Evolutionary conservation across 2,888 invertebrate species (phyloP).

Genomic region (Hesperia comma): DNA sequence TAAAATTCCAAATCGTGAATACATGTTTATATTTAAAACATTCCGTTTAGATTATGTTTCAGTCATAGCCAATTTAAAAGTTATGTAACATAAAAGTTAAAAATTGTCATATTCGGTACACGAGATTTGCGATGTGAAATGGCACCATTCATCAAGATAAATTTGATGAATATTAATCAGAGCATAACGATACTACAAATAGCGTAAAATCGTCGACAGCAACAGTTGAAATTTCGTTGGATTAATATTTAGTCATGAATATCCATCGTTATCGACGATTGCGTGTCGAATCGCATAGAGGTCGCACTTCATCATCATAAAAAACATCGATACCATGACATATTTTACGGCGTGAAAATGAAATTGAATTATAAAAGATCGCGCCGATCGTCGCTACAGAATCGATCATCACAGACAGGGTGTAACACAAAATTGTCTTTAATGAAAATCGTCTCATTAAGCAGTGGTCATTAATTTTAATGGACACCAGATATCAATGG

Average conservation of each 20-base stretch:
- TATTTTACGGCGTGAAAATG: constrained; percentile 14
- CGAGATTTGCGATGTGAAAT: too few relatives aligned
- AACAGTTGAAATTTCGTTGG: background rate
- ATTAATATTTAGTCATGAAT: background rate
- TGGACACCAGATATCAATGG: background rate
- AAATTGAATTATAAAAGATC: constrained; percentile 4
- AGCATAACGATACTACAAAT: too few relatives aligned
- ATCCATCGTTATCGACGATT: background rate
- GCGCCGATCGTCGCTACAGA: background rate
- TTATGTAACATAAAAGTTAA: too few relatives aligned
- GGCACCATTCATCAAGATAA: too few relatives aligned
- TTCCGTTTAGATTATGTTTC: too few relatives aligned
- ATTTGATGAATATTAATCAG: too few relatives aligned
- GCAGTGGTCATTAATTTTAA: constrained; percentile 1
- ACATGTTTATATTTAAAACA: too few relatives aligned
- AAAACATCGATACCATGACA: background rate
- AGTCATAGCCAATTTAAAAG: too few relatives aligned
- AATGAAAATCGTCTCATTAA: background rate
- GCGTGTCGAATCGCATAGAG: constrained; percentile 4
- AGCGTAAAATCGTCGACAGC: too few relatives aligned
- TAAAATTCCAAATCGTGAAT: too few relatives aligned
- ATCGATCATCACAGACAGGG: background rate
- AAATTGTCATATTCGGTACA: too few relatives aligned
- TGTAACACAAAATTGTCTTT: background rate
- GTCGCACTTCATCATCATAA: constrained; percentile 20